Evolutionary conservation across 2,888 invertebrate species (phyloP).

Genomic region (Sisyra terminalis): DNA sequence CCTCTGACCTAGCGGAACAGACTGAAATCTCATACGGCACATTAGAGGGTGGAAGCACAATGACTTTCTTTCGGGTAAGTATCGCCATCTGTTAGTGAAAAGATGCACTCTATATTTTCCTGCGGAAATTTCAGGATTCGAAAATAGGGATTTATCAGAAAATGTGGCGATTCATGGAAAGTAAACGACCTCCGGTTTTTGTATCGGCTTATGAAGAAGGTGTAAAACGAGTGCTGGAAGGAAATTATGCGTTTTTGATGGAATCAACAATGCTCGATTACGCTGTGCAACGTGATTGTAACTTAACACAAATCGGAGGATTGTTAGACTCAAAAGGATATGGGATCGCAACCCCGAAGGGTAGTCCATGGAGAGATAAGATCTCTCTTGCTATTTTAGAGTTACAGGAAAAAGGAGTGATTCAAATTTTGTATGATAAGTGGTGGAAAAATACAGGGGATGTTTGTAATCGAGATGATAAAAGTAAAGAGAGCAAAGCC

Average conservation of each 20-base stretch:
- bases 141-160: constrained; percentile 80
- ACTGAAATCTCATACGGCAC: constrained; percentile 89
- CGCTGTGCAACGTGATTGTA: constrained; percentile 85
- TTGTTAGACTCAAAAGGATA: constrained; percentile 69
- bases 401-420: constrained; percentile 86
- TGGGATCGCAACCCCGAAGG: constrained; percentile 93
- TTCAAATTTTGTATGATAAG: constrained; percentile 86
- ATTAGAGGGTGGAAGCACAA: constrained; percentile 83
- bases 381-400: constrained; percentile 89
- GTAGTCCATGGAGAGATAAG: constrained; percentile 92
- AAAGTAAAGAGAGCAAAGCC: constrained; percentile 82
- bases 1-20: constrained; percentile 89
- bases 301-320: constrained; percentile 93
- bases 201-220: constrained; percentile 86
- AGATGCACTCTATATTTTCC: not conserved
- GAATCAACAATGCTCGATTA: constrained; percentile 97
- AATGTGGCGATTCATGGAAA: constrained; percentile 95
- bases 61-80: constrained; percentile 89
- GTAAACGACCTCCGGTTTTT: constrained; percentile 60
- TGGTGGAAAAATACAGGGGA: constrained; percentile 98
- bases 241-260: constrained; percentile 95
- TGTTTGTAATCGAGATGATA: constrained; percentile 73
- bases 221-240: constrained; percentile 66
- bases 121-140: constrained; percentile 45
- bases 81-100: not conserved